phyloP scores from a whole-genome alignment of 2,113 vertebrate genomes.

The Actenoides hombroni region DNA sequence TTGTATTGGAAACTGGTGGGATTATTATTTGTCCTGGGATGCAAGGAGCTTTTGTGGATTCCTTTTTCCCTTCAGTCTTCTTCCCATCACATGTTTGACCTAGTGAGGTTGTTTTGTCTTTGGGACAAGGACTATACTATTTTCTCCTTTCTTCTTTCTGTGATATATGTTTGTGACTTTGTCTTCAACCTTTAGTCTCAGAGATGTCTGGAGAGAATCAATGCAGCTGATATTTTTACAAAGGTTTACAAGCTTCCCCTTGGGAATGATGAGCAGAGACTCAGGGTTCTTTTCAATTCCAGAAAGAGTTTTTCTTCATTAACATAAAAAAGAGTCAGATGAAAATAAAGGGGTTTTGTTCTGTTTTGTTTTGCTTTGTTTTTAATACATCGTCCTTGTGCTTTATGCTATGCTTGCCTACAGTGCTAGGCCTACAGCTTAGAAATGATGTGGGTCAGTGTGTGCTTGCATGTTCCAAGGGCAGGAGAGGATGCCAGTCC shows the following conservation, averaged over 20 bases:
- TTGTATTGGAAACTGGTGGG: neutral
- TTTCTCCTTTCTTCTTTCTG: neutral
- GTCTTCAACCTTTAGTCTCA: neutral
- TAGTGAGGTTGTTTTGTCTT: neutral
- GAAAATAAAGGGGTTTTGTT: neutral
- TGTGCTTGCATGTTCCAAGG: rapidly evolving
- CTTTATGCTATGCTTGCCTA: neutral
- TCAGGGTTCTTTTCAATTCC: neutral
- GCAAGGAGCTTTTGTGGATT: neutral
- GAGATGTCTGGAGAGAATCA: neutral
- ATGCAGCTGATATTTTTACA: neutral
- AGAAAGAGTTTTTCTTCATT: neutral
- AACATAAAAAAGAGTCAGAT: neutral
- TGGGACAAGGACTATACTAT: neutral
- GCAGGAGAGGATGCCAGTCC: neutral
- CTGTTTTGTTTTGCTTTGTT: neutral
- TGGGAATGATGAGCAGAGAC: neutral
- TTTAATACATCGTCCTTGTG: rapidly evolving
- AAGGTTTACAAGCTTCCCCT: neutral
- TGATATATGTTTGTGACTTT: neutral
- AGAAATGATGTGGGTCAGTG: neutral
- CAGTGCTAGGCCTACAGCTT: neutral
- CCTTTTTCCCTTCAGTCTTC: neutral
- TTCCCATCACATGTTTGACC: rapidly evolving
- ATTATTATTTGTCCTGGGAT: neutral